Base-by-base conservation (phyloP, 1,140 invertebrate species). In the Psix sp. region DNA sequence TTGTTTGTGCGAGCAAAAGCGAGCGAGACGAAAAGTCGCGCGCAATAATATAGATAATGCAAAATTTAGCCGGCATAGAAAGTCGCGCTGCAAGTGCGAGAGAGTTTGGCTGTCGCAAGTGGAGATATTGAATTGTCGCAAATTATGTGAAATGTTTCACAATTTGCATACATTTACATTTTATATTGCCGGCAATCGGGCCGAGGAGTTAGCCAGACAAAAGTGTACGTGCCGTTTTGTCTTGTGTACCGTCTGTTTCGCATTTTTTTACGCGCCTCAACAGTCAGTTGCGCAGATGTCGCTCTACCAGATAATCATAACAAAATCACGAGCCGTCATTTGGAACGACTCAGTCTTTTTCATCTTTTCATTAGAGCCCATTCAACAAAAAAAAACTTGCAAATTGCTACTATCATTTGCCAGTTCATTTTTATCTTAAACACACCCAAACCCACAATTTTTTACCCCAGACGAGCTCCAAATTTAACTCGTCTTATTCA, bases 141-240 rank as follows among this genome's bases (percentile, higher is more conserved):
- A 42, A 42, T 56, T 42, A 56, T 56, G 26, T 31, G 26, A 42
- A 43, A 52, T 52, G 48, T 40, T 40, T 40, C n/a, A 14, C 36
- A 21, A 52, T 52, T 52, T 52, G 20, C 48, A 52, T 52, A 26
- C 21, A 52, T 52, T 52, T 52, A 29, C 48, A 52, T 39, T 52
- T 52, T 52, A 52, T 40, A 39, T 52, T 29, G 20, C 14, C 24
- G 46, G 5, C 1, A 49, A 49, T 49, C 31, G 46, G 18, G 38
- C 16, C 9, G 11, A 0, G 46, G 26, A 33, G 45, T 35, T 35
- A 2, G 13, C 40, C 11, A 29, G 16, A 14, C 24, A 29, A 29
- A 48, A 16, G 18, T 48, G 15, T 18, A 33, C 17, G 17, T 13
- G 31, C 13, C 20, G 24, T 20, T 13, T 2, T 5, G 10, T 11